Conservation (phyloP, 2,113 vertebrate genomes). For the Pleuronectes platessa region DNA sequence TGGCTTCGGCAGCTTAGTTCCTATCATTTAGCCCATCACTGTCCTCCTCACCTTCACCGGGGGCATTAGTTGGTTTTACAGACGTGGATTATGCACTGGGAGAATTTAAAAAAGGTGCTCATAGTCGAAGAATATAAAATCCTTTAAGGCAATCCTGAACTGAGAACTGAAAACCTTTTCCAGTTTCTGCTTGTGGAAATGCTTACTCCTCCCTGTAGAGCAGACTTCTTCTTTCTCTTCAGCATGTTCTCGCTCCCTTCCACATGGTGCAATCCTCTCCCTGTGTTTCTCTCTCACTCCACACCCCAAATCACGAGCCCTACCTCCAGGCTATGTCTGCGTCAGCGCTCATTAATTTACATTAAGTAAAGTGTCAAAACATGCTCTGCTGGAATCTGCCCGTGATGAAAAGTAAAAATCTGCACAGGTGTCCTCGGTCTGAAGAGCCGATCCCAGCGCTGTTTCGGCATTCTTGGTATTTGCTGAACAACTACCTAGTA, state of each 20-base stretch:
- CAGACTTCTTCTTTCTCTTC: slow-evolving; percentile 2
- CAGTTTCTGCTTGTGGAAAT: slow-evolving; percentile 21
- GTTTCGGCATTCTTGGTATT: slow-evolving; percentile 61
- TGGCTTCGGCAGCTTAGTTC: slow-evolving; percentile 48
- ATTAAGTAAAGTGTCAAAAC: slow-evolving; percentile 85
- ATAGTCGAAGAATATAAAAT: slow-evolving; percentile 2
- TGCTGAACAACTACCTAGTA: slow-evolving; percentile 46
- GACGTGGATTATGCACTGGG: slow-evolving; percentile 28
- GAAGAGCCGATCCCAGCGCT: slow-evolving; percentile 46
- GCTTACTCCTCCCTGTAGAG: slow-evolving; percentile 16
- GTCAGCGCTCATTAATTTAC: slow-evolving; percentile 84
- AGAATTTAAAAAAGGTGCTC: neutral
- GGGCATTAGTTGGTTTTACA: slow-evolving; percentile 47
- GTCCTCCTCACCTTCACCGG: slow-evolving; percentile 32
- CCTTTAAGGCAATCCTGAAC: no score
- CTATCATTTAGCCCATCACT: slow-evolving; percentile 59
- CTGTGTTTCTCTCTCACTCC: slow-evolving; percentile 56
- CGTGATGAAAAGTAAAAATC: slow-evolving; percentile 76
- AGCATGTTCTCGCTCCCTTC: slow-evolving; percentile 18
- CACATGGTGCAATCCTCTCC: slow-evolving; percentile 35
- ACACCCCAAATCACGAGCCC: slow-evolving; percentile 69
- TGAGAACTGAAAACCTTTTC: slow-evolving; percentile 18
- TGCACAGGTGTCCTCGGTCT: slow-evolving; percentile 75
- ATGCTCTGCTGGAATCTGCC: slow-evolving; percentile 77
- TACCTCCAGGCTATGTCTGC: slow-evolving; percentile 76